phyloP scores from a whole-genome alignment of 1,140 invertebrate species.

The Pseudomyrmex dendroicus region DNA sequence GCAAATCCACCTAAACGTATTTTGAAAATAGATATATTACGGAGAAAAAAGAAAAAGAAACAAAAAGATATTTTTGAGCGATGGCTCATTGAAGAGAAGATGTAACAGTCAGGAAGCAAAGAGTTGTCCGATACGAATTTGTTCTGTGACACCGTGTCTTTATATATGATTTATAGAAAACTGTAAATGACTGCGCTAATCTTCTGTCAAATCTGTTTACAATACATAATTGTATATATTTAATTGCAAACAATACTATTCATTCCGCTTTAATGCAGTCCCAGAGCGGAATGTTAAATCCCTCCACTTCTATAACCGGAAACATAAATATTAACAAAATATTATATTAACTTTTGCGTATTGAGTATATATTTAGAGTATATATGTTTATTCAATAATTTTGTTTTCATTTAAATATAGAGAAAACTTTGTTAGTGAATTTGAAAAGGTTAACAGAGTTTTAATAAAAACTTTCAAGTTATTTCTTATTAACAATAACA shows the following conservation, averaged over 20 bases:
- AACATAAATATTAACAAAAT: constrained; percentile 48
- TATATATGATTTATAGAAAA: constrained; percentile 43
- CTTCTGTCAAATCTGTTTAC: constrained; percentile 42
- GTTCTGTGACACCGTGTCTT: constrained; percentile 18
- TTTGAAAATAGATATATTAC: not conserved
- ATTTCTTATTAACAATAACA: not conserved
- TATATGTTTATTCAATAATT: too few relatives aligned
- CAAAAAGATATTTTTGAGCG: not conserved
- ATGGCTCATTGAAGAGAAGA: not conserved
- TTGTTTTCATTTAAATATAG: too few relatives aligned
- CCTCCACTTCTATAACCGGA: not conserved
- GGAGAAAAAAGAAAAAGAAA: not conserved
- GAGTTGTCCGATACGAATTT: constrained; percentile 37
- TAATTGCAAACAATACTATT: constrained; percentile 54
- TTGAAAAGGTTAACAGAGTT: not conserved
- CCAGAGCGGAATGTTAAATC: constrained; percentile 27
- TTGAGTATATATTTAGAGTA: too few relatives aligned
- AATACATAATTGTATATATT: not conserved
- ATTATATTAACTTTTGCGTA: constrained; percentile 36
- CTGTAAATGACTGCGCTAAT: constrained; percentile 3
- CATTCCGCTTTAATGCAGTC: constrained; percentile 38
- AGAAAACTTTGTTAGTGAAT: too few relatives aligned
- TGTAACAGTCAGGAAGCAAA: not conserved
- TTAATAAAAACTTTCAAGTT: not conserved
- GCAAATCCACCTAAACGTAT: constrained; percentile 1